Conservation (phyloP, 2,797 vertebrate genomes). For the Lacerta agilis region DNA sequence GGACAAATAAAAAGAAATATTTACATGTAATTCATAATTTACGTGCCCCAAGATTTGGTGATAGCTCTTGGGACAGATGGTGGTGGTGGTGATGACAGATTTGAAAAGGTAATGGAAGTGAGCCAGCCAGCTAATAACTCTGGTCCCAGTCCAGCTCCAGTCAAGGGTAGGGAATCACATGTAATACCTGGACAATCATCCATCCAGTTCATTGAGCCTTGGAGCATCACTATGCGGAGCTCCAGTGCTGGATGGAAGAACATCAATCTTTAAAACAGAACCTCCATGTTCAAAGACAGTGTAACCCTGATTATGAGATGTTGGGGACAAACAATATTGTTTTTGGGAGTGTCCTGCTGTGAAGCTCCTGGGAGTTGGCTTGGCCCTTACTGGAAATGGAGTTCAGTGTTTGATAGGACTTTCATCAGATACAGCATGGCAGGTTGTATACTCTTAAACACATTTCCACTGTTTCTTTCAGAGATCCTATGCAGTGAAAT, state of each 20-base stretch:
- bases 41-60: background rate
- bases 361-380: background rate
- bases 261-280: background rate
- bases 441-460: background rate
- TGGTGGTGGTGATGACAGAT: background rate
- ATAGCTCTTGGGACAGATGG: background rate
- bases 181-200: background rate
- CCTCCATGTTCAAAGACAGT: background rate
- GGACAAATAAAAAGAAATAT: background rate
- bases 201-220: background rate
- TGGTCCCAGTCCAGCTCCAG: background rate
- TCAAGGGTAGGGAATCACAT: background rate
- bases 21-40: background rate
- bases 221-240: background rate
- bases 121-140: background rate
- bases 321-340: background rate
- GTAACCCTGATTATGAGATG: background rate
- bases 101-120: background rate
- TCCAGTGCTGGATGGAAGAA: background rate
- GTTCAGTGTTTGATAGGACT: background rate
- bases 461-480: background rate
- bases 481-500: background rate
- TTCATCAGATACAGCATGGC: background rate
- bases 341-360: background rate
- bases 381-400: background rate